Conservation (phyloP, 2,888 invertebrate species). For the Sylvicola cinctus region DNA sequence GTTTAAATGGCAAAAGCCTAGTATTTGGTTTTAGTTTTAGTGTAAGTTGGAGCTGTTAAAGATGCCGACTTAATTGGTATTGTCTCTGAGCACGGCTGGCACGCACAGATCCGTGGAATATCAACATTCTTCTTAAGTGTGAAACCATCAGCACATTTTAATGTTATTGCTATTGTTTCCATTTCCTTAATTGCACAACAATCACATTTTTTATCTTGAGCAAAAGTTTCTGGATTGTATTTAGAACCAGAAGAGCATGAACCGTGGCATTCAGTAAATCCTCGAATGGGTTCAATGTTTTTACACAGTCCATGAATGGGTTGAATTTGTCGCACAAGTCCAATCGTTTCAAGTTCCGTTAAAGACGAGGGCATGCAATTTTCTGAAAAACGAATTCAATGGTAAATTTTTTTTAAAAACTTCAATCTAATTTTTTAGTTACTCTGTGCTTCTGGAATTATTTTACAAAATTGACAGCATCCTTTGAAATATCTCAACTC, state of each 20-base stretch:
- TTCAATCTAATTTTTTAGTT: conserved; percentile 7
- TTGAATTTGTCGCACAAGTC: conserved; percentile 29
- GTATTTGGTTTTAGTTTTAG: too few relatives aligned
- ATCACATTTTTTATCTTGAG: conserved; percentile 34
- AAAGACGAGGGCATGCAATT: conserved; percentile 34
- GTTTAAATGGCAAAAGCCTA: too few relatives aligned
- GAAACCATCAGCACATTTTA: conserved; percentile 28
- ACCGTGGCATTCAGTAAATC: conserved; percentile 50
- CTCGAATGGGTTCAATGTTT: conserved; percentile 35
- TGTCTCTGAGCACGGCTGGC: conserved; percentile 14
- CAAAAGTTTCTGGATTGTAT: conserved; percentile 40
- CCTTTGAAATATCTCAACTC: conserved; percentile 34
- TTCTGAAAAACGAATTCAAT: conserved; percentile 19
- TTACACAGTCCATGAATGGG: conserved; percentile 37
- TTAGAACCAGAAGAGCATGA: conserved; percentile 44
- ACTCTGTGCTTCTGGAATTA: conserved; percentile 29
- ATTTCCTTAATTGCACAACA: conserved; percentile 31
- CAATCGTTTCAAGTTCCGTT: conserved; percentile 31
- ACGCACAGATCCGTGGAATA: conserved; percentile 21
- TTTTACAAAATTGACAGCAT: conserved; percentile 46
- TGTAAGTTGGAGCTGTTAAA: too few relatives aligned
- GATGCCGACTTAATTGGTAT: too few relatives aligned
- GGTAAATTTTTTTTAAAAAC: too few relatives aligned
- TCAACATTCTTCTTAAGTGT: conserved; percentile 14
- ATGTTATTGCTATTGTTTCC: conserved; percentile 11